A percentile compares a stretch with the other conserved stretches of the same genome.
These are phyloP conservation scores for Opisthograptis luteolata DNA, from an alignment of 2,888 invertebrate genomes.

Conservation along the genomic window DNA sequence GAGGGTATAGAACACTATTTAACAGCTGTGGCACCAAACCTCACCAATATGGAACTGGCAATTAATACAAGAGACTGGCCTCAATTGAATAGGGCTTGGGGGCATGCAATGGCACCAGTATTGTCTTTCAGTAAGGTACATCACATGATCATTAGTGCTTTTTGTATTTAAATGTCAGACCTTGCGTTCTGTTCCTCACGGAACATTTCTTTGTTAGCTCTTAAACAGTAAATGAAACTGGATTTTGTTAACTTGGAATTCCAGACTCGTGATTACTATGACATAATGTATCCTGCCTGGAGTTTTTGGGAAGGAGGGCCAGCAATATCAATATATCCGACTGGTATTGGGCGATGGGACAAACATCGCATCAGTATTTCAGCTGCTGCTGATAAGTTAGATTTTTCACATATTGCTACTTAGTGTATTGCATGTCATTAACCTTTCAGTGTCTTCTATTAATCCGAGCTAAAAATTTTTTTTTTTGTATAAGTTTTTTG, in stretches of 20 bases:
- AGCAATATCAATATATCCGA: conserved; percentile 96
- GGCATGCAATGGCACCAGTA: conserved; percentile 88
- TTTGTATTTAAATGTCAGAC: background rate
- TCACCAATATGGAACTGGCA: conserved; percentile 93
- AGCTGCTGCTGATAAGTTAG: conserved; percentile 84
- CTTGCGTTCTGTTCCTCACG: too few species aligned
- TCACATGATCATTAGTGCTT: background rate
- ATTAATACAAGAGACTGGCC: conserved; percentile 98
- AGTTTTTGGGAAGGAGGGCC: conserved; percentile 99
- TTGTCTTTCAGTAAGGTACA: conserved; percentile 97
- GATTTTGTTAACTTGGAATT: too few species aligned
- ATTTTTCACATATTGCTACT: background rate
- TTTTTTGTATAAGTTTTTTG: too few species aligned
- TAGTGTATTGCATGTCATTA: conserved; percentile 23
- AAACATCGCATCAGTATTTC: conserved; percentile 89
- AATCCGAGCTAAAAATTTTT: too few species aligned
- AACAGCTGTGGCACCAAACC: conserved; percentile 85
- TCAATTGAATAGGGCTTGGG: conserved; percentile 88
- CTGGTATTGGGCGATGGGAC: conserved; percentile 97
- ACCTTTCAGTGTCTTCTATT: too few species aligned
- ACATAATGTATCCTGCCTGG: conserved; percentile 98
- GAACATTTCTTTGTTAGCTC: too few species aligned
- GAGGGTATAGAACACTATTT: conserved; percentile 96
- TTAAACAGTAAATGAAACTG: too few species aligned
- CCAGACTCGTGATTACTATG: conserved; percentile 90